Conservation (phyloP, 2,113 vertebrate species). For the Semicossyphus pulcher region DNA sequence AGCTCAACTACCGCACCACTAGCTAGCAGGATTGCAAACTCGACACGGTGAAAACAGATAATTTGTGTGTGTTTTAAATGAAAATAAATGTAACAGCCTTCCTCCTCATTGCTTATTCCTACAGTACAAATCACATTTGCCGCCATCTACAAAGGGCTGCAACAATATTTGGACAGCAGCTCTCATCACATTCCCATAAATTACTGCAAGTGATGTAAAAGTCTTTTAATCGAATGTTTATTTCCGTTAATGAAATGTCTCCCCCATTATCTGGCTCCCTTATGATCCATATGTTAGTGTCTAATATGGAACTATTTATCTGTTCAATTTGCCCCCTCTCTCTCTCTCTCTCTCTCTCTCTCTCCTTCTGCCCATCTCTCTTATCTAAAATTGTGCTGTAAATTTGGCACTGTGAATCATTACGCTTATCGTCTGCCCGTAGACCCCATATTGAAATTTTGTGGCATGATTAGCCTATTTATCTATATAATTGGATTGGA, state of each 20-base stretch:
- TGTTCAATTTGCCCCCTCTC: constrained; percentile 74
- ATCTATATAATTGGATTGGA: constrained; percentile 88
- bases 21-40: no score
- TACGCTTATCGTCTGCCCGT: constrained; percentile 83
- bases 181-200: constrained; percentile 61
- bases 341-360: constrained; percentile 41
- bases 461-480: constrained; percentile 87
- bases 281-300: constrained; percentile 85
- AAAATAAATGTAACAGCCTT: background rate
- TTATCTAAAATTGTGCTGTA: constrained; percentile 87
- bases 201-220: constrained; percentile 76
- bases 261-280: constrained; percentile 76
- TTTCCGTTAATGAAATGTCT: constrained; percentile 84
- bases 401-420: constrained; percentile 83
- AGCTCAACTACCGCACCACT: no score
- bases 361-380: constrained; percentile 65
- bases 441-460: constrained; percentile 85
- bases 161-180: constrained; percentile 49
- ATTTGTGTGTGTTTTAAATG: background rate
- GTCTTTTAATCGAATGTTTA: constrained; percentile 81
- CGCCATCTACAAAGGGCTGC: constrained; percentile 39
- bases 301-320: constrained; percentile 82
- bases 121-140: constrained; percentile 23
- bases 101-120: background rate
- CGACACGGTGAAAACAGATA: no score